Conservation (phyloP, 92 coral and sea anemone species). For the Nematostella vectensis region DNA sequence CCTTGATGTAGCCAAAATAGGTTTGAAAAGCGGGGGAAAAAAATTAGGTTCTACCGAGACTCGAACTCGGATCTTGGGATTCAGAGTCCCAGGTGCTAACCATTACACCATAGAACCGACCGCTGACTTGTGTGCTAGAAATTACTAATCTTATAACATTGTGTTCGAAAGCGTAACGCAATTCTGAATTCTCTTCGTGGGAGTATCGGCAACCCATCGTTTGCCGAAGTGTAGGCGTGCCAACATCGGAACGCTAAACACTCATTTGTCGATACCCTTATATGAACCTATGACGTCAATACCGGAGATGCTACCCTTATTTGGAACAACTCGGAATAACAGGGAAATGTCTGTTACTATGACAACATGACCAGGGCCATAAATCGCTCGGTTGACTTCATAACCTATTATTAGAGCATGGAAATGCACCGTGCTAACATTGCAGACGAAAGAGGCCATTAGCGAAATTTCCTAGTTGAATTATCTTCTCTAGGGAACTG, state of each 20-base stretch:
- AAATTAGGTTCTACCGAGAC: constrained; percentile 90
- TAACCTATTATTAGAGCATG: constrained; percentile 64
- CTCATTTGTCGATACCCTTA: constrained; percentile 44
- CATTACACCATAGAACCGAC: constrained; percentile 93
- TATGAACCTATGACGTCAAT: constrained; percentile 49
- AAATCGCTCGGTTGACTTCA: constrained; percentile 77
- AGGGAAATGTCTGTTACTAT: constrained; percentile 46
- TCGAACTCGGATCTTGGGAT: constrained; percentile 99
- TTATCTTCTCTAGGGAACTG: too few species aligned
- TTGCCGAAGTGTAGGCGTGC: constrained; percentile 82
- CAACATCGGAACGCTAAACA: constrained; percentile 74
- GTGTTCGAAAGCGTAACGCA: background rate
- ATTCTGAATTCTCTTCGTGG: constrained; percentile 11
- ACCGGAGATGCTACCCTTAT: constrained; percentile 54
- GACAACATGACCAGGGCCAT: constrained; percentile 60
- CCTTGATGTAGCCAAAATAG: too few species aligned
- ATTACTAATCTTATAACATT: constrained; percentile 1
- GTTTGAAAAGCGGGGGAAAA: too few species aligned
- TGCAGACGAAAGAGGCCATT: too few species aligned
- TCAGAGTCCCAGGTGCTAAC: constrained; percentile 99
- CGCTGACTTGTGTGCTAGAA: background rate
- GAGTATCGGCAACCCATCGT: constrained; percentile 45
- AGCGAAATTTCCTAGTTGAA: too few species aligned
- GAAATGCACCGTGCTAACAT: constrained; percentile 10
- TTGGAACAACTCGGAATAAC: constrained; percentile 54